These are phyloP conservation scores for Hylyphantes graminicola DNA, from an alignment of 1,140 invertebrate species.

Conservation along the genomic window DNA sequence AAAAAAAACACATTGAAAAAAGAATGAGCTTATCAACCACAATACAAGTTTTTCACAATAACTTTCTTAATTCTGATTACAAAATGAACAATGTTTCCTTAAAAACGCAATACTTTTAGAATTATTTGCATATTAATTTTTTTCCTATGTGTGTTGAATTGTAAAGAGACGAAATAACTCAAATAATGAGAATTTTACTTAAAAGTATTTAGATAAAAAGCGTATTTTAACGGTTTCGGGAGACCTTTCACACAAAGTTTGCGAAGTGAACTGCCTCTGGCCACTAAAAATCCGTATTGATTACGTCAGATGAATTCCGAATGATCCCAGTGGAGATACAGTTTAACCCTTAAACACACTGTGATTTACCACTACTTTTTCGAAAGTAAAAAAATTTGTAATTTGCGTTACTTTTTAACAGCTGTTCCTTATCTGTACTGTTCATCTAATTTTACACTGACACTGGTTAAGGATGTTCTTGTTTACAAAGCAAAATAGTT, in stretches of 20 bases:
- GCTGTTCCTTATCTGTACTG: no score
- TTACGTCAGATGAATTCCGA: conserved; percentile 25
- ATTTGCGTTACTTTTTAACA: no score
- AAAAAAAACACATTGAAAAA: not conserved
- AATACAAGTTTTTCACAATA: not conserved
- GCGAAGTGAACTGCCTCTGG: conserved; percentile 24
- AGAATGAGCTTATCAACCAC: not conserved
- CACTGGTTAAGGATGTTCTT: no score
- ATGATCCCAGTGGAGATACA: conserved; percentile 11
- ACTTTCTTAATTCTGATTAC: conserved; percentile 4
- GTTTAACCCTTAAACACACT: no score
- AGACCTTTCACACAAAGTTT: conserved; percentile 28
- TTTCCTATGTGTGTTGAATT: conserved; percentile 11
- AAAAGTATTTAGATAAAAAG: conserved; percentile 17
- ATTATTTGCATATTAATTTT: conserved; percentile 44
- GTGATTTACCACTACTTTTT: no score
- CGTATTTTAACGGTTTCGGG: conserved; percentile 12
- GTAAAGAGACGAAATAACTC: conserved; percentile 6
- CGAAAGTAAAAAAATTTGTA: no score
- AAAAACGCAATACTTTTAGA: conserved; percentile 37
- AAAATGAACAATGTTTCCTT: conserved; percentile 27
- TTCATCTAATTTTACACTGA: no score
- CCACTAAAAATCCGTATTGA: conserved; percentile 25
- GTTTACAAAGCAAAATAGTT: no score
- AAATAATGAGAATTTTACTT: conserved; percentile 30